Conservation (phyloP, 1,140 invertebrate genomes). For the Lamellibrachia luymesi region DNA sequence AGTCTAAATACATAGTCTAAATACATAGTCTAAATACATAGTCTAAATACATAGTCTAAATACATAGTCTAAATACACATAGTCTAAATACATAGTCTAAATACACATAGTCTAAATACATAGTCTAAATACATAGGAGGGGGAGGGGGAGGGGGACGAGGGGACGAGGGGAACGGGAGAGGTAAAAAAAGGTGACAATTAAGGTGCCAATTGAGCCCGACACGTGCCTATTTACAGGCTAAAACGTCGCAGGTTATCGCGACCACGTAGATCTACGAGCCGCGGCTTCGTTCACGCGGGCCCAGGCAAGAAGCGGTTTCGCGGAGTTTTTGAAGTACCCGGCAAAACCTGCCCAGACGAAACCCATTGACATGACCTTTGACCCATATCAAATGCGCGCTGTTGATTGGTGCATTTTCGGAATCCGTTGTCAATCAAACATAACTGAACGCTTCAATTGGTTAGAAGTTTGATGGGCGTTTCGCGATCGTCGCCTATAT, state of each 20-base stretch:
- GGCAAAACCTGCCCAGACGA: not conserved
- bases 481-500: not conserved
- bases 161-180: no score
- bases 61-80: no score
- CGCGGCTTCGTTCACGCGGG: not conserved
- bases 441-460: not conserved
- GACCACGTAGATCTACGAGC: not conserved
- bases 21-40: no score
- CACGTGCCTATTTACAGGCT: not conserved
- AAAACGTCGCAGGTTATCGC: not conserved
- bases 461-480: not conserved
- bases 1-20: no score
- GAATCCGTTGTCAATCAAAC: not conserved
- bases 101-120: no score
- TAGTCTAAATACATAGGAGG: no score
- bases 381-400: not conserved
- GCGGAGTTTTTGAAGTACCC: not conserved
- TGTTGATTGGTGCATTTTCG: not conserved
- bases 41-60: no score
- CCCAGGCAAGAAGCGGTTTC: conserved; percentile 2
- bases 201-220: no score
- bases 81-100: no score
- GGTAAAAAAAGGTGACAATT: no score
- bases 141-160: no score
- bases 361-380: not conserved